A percentile compares a stretch with the other conserved stretches of the same genome.
Conservation (phyloP, 2,113 vertebrate species). For the Chionis minor region DNA sequence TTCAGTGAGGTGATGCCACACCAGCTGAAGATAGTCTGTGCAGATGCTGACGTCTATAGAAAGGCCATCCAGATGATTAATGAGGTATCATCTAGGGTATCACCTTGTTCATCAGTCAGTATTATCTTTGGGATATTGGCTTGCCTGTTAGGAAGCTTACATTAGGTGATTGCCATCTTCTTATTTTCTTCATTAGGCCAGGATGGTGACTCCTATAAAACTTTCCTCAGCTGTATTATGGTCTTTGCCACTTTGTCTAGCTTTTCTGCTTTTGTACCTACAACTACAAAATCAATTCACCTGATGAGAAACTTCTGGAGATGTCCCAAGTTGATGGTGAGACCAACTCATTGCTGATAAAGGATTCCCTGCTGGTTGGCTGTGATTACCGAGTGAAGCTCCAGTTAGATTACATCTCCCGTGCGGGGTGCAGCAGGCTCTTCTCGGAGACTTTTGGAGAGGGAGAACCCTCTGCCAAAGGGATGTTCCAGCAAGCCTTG, state of each 20-base stretch:
- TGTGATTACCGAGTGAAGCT: conserved; percentile 38
- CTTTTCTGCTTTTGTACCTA: background rate
- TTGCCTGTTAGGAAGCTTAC: background rate
- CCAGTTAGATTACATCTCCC: conserved; percentile 52
- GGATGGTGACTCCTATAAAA: rapidly evolving
- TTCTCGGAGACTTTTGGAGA: conserved; percentile 37
- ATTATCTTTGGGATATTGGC: background rate
- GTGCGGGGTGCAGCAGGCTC: conserved; percentile 11
- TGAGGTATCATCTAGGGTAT: background rate
- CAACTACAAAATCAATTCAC: background rate
- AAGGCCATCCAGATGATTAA: conserved; percentile 55
- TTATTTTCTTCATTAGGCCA: background rate
- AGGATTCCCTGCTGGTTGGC: conserved; percentile 54
- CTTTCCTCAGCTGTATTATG: rapidly evolving
- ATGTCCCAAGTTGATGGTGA: conserved; percentile 21
- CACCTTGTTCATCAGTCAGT: background rate
- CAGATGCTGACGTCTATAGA: conserved; percentile 46
- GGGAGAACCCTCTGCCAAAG: background rate
- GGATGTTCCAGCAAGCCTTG: conserved; percentile 50
- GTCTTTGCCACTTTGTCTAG: rapidly evolving
- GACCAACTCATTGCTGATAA: conserved; percentile 49
- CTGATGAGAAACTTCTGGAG: background rate
- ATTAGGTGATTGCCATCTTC: rapidly evolving
- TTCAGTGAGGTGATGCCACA: conserved; percentile 66
- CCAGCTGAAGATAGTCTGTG: conserved; percentile 49